Percentiles rank a stretch among this genome's conserved stretches.
These are phyloP conservation scores for Helicoverpa zea DNA, from an alignment of 1,140 invertebrate genomes.

Conservation along the genomic window DNA sequence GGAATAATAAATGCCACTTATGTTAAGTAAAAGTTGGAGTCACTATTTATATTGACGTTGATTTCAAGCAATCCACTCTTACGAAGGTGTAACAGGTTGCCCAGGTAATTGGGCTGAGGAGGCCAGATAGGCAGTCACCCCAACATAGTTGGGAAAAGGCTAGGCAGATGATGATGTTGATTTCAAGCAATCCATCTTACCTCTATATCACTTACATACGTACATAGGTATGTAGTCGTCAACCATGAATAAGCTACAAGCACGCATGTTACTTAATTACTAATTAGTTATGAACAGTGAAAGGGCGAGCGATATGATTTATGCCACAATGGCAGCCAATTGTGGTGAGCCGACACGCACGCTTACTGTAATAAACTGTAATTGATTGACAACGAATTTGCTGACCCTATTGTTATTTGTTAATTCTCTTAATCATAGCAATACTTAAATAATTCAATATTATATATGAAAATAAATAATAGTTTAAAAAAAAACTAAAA, in stretches of 20 bases:
- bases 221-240: too few species aligned
- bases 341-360: neutral
- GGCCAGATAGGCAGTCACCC: too few species aligned
- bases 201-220: too few species aligned
- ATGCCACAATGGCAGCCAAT: neutral
- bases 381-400: neutral
- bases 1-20: slow-evolving; percentile 1
- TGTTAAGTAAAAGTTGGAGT: neutral
- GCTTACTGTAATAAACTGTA: slow-evolving; percentile 14
- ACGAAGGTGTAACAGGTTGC: too few species aligned
- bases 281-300: slow-evolving; percentile 4
- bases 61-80: neutral
- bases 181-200: too few species aligned
- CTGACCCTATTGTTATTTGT: neutral
- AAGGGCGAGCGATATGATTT: slow-evolving; percentile 19
- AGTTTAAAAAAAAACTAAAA: too few species aligned
- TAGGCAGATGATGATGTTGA: too few species aligned
- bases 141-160: too few species aligned
- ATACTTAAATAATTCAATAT: too few species aligned
- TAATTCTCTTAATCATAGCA: neutral
- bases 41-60: neutral
- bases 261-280: slow-evolving; percentile 5
- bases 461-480: too few species aligned
- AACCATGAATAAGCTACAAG: too few species aligned
- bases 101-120: too few species aligned